phyloP scores from a whole-genome alignment of 2,888 invertebrate species.

The Tachina fera region DNA sequence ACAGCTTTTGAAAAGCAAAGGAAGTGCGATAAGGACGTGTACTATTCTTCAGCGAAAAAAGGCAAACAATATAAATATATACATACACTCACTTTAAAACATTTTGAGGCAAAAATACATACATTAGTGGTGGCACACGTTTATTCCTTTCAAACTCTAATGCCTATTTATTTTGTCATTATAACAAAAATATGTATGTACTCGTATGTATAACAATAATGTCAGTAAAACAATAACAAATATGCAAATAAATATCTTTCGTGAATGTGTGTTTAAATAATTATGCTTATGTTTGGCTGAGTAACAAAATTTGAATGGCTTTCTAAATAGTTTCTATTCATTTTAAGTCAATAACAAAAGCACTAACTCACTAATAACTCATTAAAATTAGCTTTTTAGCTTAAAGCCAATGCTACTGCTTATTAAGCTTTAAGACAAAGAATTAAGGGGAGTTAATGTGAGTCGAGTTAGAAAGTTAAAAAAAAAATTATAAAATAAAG shows the following conservation, averaged over 20 bases:
- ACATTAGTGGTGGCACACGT: background rate
- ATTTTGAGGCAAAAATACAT: background rate
- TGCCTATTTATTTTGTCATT: conserved; percentile 83
- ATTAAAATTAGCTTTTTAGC: conserved; percentile 75
- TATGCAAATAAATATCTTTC: conserved; percentile 53
- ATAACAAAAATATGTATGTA: conserved; percentile 77
- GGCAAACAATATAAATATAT: background rate
- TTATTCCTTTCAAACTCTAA: conserved; percentile 78
- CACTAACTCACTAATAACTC: conserved; percentile 77
- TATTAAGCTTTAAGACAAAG: conserved; percentile 75
- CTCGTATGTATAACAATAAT: conserved; percentile 69
- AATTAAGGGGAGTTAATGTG: background rate
- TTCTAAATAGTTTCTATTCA: conserved; percentile 80
- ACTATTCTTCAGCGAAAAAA: background rate
- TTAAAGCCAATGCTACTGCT: conserved; percentile 77
- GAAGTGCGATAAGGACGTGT: background rate
- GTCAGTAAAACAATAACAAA: conserved; percentile 35
- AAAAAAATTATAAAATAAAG: too few species aligned
- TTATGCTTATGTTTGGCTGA: conserved; percentile 57
- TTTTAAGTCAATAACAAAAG: conserved; percentile 31
- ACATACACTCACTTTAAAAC: background rate
- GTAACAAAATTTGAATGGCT: conserved; percentile 79
- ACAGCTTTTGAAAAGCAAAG: background rate
- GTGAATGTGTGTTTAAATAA: conserved; percentile 29
- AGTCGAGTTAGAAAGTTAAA: background rate